Conservation (phyloP, 2,797 vertebrate genomes). For the Gymnoscopelus microlampas region DNA sequence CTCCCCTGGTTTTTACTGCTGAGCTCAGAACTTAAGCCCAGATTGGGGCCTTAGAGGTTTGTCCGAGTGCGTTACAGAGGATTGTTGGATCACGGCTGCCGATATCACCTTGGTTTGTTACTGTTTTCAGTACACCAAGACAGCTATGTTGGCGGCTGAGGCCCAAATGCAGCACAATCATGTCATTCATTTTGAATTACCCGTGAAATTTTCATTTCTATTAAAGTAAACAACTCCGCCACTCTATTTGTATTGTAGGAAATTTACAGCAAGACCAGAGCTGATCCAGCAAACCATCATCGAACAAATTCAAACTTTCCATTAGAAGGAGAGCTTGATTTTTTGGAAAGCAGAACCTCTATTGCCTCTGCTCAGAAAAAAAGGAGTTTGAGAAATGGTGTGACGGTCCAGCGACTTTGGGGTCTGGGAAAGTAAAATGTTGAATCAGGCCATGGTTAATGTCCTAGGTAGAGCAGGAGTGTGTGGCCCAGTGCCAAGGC, state of each 20-base stretch:
- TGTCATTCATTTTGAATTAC: slow-evolving; percentile 53
- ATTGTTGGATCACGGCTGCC: slow-evolving; percentile 31
- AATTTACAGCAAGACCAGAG: slow-evolving; percentile 24
- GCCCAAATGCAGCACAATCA: slow-evolving; percentile 31
- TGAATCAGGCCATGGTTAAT: slow-evolving; percentile 11
- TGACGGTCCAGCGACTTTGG: neutral
- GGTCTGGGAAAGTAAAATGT: slow-evolving; percentile 1
- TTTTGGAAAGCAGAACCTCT: slow-evolving; percentile 6
- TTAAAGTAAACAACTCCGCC: slow-evolving; percentile 54
- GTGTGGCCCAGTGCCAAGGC: neutral
- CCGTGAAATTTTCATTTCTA: slow-evolving; percentile 38
- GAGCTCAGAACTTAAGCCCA: slow-evolving; percentile 19
- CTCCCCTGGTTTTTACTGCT: neutral
- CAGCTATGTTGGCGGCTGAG: slow-evolving; percentile 43
- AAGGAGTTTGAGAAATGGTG: slow-evolving; percentile 8
- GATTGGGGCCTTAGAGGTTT: slow-evolving; percentile 3
- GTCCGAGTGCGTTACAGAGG: slow-evolving; percentile 10
- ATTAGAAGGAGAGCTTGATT: slow-evolving; percentile 14
- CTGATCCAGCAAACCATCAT: slow-evolving; percentile 14
- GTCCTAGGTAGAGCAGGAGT: neutral
- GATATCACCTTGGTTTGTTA: slow-evolving; percentile 33
- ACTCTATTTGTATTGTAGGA: slow-evolving; percentile 23
- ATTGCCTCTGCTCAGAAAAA: slow-evolving; percentile 23
- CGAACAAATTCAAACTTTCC: slow-evolving; percentile 35
- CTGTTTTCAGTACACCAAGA: slow-evolving; percentile 39